Conservation (phyloP, 1,140 invertebrate genomes). For the Agraylea sexmaculata region DNA sequence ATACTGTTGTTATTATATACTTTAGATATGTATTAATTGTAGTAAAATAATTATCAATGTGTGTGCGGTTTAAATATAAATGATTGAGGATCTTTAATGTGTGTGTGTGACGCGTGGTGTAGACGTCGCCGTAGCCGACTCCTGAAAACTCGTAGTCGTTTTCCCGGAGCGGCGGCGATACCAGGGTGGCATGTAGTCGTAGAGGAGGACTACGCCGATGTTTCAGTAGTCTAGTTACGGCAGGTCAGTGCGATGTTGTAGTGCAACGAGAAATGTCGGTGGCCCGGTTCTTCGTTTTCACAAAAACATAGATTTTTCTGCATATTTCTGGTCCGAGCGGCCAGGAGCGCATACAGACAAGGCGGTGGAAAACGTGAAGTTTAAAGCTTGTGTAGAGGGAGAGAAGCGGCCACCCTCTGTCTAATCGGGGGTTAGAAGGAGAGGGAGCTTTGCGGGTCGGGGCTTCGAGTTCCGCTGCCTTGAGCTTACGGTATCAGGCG, state of each 20-base stretch:
- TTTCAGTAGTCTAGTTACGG: constrained; percentile 6
- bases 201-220: constrained; percentile 11
- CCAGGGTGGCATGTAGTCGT: constrained; percentile 4
- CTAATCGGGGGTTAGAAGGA: no score
- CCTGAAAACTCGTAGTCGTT: not conserved
- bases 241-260: not conserved
- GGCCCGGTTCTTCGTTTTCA: constrained; percentile 24
- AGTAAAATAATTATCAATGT: no score
- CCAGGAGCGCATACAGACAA: constrained; percentile 23
- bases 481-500: constrained; percentile 25
- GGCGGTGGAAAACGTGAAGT: constrained; percentile 15
- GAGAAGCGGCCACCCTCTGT: no score
- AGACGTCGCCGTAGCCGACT: not conserved
- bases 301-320: constrained; percentile 33
- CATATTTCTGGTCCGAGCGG: constrained; percentile 27
- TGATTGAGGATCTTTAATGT: not conserved
- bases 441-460: constrained; percentile 15
- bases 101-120: not conserved
- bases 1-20: no score
- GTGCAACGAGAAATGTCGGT: constrained; percentile 1
- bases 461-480: constrained; percentile 20
- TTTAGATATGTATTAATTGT: no score
- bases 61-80: no score
- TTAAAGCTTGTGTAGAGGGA: not conserved
- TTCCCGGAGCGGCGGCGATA: not conserved